These are phyloP conservation scores for Corythornis leucogaster DNA, from an alignment of 2,797 vertebrate genomes.

Conservation along the genomic window DNA sequence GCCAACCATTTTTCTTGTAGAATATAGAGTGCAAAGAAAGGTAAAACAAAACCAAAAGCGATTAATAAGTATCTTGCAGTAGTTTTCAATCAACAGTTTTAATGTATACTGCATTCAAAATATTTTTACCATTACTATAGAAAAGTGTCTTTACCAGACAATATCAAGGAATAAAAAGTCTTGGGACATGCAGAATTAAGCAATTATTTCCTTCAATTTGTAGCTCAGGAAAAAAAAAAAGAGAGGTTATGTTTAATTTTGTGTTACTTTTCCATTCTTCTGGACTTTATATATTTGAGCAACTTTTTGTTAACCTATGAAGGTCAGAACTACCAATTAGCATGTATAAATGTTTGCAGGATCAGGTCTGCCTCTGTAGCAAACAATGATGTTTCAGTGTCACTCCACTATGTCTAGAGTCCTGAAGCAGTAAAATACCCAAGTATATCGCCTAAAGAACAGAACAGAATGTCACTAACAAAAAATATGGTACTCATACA, in stretches of 20 bases:
- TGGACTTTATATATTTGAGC: not conserved
- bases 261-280: not conserved
- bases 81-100: slow-evolving; percentile 4
- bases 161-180: not conserved
- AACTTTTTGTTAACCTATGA: not conserved
- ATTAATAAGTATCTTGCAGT: slow-evolving; percentile 11
- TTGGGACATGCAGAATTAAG: not conserved
- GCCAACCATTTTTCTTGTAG: not conserved
- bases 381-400: not conserved
- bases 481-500: not conserved
- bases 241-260: not conserved
- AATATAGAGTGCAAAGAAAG: slow-evolving; percentile 30
- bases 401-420: not conserved
- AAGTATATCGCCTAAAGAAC: not conserved
- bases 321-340: not conserved
- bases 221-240: not conserved
- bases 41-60: slow-evolving; percentile 41
- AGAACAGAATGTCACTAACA: not conserved
- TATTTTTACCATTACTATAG: not conserved
- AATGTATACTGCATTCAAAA: not conserved
- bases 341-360: not conserved
- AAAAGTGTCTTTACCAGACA: not conserved
- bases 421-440: not conserved
- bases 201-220: not conserved
- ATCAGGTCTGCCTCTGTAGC: not conserved